Percentiles rank a stretch among this genome's conserved stretches.
These are phyloP conservation scores for Hymenopus coronatus DNA, from an alignment of 2,888 invertebrate genomes.

Conservation along the genomic window DNA sequence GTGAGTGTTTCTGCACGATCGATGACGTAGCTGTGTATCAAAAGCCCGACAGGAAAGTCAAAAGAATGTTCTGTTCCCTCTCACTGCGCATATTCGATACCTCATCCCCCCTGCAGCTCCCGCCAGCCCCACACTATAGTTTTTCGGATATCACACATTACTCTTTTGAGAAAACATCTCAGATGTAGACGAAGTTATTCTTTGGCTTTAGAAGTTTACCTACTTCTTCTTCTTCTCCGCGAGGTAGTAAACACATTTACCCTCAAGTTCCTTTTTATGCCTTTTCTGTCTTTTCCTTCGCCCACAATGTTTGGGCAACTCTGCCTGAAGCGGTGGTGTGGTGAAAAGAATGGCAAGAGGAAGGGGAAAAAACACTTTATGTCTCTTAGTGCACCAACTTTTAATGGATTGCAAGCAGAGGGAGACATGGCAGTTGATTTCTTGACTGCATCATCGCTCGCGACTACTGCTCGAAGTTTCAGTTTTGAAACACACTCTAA, in stretches of 20 bases:
- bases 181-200: not conserved
- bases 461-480: too few relatives aligned
- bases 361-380: not conserved
- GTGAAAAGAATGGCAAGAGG: not conserved
- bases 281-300: not conserved
- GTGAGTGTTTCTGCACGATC: not conserved
- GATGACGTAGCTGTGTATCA: not conserved
- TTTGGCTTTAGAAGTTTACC: not conserved
- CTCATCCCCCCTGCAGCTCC: not conserved
- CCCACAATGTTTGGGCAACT: not conserved
- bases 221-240: not conserved
- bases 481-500: too few relatives aligned
- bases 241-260: not conserved
- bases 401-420: not conserved
- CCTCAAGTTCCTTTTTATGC: not conserved
- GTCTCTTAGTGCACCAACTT: not conserved
- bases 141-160: not conserved
- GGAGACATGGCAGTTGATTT: not conserved
- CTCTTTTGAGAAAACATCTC: not conserved
- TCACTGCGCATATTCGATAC: not conserved
- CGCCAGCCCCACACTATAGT: not conserved
- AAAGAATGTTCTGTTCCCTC: not conserved
- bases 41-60: not conserved
- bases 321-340: not conserved
- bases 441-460: not conserved